Percentiles rank a stretch among this genome's conserved stretches.
Evolutionary conservation across 2,113 vertebrate species (phyloP).

Genomic region (Zingel zingel): DNA sequence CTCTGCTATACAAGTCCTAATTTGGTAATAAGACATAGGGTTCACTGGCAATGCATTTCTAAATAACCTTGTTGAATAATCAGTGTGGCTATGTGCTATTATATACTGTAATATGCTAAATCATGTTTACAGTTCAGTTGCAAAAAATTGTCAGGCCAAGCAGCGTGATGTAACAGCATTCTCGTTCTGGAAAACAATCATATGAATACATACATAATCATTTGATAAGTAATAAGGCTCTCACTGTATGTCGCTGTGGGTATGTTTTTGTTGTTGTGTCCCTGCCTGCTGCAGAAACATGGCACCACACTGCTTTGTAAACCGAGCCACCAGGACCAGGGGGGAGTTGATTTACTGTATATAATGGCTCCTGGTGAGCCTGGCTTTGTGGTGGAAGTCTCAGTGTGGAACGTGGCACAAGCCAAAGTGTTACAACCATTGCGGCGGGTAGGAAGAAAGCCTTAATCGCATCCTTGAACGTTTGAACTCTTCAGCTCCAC

Average conservation of each 20-base stretch:
- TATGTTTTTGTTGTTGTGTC: constrained; percentile 15
- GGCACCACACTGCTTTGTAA: constrained; percentile 43
- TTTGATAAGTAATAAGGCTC: not conserved
- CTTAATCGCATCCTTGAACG: constrained; percentile 73
- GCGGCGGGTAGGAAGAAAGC: constrained; percentile 30
- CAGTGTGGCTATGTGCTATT: constrained; percentile 3
- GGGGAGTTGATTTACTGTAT: constrained; percentile 64
- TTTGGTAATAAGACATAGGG: not conserved
- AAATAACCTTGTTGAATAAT: constrained; percentile 24
- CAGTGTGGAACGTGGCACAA: constrained; percentile 47
- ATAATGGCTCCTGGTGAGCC: constrained; percentile 57
- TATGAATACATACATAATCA: constrained; percentile 11
- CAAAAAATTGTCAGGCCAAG: not conserved
- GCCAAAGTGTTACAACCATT: constrained; percentile 62
- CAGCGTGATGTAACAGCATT: not conserved
- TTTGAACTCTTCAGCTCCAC: constrained; percentile 68
- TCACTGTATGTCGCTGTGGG: not conserved
- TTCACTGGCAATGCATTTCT: constrained; percentile 7
- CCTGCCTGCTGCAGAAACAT: constrained; percentile 21
- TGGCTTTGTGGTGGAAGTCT: constrained; percentile 56
- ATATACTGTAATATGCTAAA: constrained; percentile 12
- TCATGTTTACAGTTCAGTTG: constrained; percentile 14
- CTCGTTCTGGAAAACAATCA: not conserved
- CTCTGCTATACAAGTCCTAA: not conserved
- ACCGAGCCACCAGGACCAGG: constrained; percentile 23